These are phyloP conservation scores for Pelusios castaneus DNA, from an alignment of 2,113 vertebrate genomes.

Conservation along the genomic window DNA sequence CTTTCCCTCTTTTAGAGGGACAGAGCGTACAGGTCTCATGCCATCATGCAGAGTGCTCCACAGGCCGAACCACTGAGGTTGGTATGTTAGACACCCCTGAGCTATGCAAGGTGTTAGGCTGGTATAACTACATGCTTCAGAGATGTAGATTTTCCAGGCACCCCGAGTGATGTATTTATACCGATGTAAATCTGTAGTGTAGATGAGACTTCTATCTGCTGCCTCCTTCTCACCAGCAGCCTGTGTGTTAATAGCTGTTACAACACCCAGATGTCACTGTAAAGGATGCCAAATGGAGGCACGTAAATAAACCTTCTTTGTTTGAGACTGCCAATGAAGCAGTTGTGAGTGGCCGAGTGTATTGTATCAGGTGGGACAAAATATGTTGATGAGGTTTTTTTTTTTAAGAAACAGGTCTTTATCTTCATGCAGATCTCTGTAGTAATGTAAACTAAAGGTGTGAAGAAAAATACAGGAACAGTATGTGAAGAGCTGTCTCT, in stretches of 20 bases:
- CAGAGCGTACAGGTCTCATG: too few relatives aligned
- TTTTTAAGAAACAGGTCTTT: background rate
- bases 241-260: background rate
- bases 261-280: rapidly evolving
- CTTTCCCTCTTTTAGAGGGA: too few relatives aligned
- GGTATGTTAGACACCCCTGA: too few relatives aligned
- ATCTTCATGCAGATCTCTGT: background rate
- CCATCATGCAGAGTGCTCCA: too few relatives aligned
- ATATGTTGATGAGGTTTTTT: background rate
- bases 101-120: too few relatives aligned
- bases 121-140: background rate
- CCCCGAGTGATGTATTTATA: background rate
- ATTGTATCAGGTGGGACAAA: background rate
- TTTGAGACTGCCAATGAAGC: background rate
- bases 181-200: background rate
- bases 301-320: background rate
- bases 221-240: background rate
- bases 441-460: background rate
- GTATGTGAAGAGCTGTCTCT: background rate
- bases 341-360: background rate
- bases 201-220: background rate
- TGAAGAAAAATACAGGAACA: background rate
- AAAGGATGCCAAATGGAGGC: background rate
- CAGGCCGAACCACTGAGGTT: too few relatives aligned
- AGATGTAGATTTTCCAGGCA: background rate